Conservation (phyloP, 2,113 vertebrate species). For the Plecturocebus donacophilus region DNA sequence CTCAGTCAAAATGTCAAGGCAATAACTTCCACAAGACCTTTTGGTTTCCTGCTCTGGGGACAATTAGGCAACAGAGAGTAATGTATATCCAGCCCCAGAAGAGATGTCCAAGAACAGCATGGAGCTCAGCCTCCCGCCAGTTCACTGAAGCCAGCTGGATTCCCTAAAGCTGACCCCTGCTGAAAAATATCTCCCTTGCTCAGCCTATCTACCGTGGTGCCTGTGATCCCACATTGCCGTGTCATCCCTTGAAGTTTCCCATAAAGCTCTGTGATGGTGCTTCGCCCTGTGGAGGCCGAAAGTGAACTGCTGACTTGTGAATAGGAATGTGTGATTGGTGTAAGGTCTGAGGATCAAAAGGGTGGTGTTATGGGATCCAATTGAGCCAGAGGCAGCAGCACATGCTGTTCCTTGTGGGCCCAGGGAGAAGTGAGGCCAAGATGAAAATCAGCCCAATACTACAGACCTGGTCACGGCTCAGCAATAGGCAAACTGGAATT, state of each 20-base stretch:
- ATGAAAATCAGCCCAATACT: neutral
- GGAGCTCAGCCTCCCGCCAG: neutral
- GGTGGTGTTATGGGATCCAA: neutral
- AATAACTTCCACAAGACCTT: constrained; percentile 74
- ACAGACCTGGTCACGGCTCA: neutral
- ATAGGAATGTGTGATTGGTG: neutral
- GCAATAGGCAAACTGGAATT: neutral
- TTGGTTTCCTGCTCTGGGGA: constrained; percentile 46
- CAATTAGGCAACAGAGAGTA: constrained; percentile 34
- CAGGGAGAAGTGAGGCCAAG: neutral
- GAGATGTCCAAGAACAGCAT: neutral
- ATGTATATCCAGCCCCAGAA: neutral
- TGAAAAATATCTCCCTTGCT: neutral
- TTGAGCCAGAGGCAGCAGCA: neutral
- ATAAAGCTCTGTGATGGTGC: rapidly evolving
- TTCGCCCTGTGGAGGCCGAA: neutral
- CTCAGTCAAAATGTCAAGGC: constrained; percentile 76
- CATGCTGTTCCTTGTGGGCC: neutral
- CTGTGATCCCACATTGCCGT: neutral
- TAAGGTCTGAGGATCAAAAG: neutral
- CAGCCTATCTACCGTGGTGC: neutral
- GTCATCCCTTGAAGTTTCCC: neutral
- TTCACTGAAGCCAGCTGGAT: neutral
- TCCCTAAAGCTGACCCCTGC: neutral
- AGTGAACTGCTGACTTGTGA: neutral